phyloP scores from a whole-genome alignment of 2,888 invertebrate species.

The Cheilosia pagana region DNA sequence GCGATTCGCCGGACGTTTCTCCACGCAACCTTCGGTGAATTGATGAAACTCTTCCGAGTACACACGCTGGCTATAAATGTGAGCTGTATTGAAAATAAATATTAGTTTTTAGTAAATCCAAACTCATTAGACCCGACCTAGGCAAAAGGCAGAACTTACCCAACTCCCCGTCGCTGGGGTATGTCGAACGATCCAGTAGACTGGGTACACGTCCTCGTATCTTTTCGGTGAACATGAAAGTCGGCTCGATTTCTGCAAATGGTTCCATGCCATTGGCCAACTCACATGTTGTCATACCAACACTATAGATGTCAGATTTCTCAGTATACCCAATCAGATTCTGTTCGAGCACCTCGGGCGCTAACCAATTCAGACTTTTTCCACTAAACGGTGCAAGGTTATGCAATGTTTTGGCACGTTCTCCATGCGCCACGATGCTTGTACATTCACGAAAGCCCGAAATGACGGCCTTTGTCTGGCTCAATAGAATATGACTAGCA shows the following conservation, averaged over 20 bases:
- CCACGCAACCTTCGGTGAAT: conserved; percentile 89
- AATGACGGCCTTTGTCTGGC: conserved; percentile 88
- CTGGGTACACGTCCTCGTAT: conserved; percentile 90
- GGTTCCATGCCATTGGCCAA: conserved; percentile 94
- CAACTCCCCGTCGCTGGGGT: conserved; percentile 84
- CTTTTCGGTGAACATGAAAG: conserved; percentile 96
- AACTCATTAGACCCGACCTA: background rate
- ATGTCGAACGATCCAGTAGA: conserved; percentile 89
- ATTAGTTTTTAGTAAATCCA: conserved; percentile 80
- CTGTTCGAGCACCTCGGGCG: conserved; percentile 95
- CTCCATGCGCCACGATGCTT: conserved; percentile 89
- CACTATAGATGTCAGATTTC: conserved; percentile 95
- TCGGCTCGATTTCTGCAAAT: conserved; percentile 92
- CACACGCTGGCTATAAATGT: conserved; percentile 85
- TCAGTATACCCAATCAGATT: conserved; percentile 94
- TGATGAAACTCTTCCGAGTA: conserved; percentile 92
- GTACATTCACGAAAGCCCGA: conserved; percentile 92
- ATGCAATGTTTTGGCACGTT: conserved; percentile 88
- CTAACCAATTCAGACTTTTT: conserved; percentile 92
- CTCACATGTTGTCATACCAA: conserved; percentile 92
- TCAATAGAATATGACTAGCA: conserved; percentile 93
- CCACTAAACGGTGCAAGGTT: conserved; percentile 88
- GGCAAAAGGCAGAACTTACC: conserved; percentile 76
- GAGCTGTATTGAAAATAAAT: conserved; percentile 81
- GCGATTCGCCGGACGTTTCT: conserved; percentile 87